These are phyloP conservation scores for Gallinago stenura DNA, from an alignment of 2,797 vertebrate species.

Conservation along the genomic window DNA sequence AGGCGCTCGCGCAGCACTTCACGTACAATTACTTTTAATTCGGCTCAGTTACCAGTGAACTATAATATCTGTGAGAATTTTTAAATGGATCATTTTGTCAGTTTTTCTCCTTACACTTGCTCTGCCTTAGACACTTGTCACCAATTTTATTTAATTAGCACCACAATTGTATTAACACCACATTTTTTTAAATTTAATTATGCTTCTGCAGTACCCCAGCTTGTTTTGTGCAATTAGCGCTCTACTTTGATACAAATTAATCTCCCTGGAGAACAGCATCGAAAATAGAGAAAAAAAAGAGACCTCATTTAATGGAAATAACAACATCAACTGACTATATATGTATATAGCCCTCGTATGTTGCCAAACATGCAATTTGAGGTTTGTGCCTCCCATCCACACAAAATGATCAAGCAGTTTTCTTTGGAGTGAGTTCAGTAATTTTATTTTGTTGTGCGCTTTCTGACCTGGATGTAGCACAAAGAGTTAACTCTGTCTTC, in stretches of 20 bases:
- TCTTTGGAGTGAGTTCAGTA: neutral
- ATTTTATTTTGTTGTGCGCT: neutral
- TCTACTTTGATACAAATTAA: constrained; percentile 75
- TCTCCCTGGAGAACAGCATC: constrained; percentile 67
- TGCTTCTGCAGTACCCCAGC: constrained; percentile 61
- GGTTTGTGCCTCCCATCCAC: neutral
- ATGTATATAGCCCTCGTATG: constrained; percentile 30
- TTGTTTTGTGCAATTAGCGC: constrained; percentile 77
- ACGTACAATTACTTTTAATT: constrained; percentile 59
- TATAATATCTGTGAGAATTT: constrained; percentile 50
- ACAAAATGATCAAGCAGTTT: constrained; percentile 11
- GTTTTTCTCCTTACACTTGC: constrained; percentile 64
- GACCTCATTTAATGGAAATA: constrained; percentile 67
- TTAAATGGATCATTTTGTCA: constrained; percentile 69
- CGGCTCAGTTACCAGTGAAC: constrained; percentile 45
- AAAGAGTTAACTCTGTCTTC: constrained; percentile 41
- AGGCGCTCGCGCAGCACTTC: neutral
- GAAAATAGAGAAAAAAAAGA: constrained; percentile 61
- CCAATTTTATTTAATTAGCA: constrained; percentile 78
- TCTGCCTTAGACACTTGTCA: constrained; percentile 73
- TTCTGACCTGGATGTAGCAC: neutral
- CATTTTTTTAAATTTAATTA: constrained; percentile 74
- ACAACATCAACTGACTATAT: constrained; percentile 49
- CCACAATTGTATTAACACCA: constrained; percentile 73
- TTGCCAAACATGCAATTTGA: constrained; percentile 56